These are phyloP conservation scores for Brachionus calyciflorus DNA, from an alignment of 1,140 invertebrate genomes.

Conservation along the genomic window DNA sequence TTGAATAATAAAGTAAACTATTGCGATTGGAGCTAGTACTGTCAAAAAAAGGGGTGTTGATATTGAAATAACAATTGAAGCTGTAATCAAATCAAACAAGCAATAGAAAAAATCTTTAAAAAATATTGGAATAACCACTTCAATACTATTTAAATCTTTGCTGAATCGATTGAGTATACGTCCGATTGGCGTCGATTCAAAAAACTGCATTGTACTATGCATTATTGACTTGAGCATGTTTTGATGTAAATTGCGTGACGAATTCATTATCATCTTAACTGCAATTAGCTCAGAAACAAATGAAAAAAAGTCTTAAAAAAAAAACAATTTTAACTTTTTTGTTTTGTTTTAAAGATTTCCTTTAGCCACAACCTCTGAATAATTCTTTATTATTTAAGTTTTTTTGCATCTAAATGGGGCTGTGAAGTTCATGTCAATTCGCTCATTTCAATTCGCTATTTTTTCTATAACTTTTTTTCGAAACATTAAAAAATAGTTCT, in stretches of 20 bases:
- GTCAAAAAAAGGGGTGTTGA: slow-evolving; percentile 80
- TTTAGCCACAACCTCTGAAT: background rate
- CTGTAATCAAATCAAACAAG: slow-evolving; percentile 73
- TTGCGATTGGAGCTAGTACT: slow-evolving; percentile 76
- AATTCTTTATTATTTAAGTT: no score
- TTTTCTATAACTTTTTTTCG: no score
- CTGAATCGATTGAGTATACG: slow-evolving; percentile 72
- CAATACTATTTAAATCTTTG: slow-evolving; percentile 63
- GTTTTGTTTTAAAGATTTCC: background rate
- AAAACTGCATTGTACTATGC: slow-evolving; percentile 71
- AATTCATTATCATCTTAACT: slow-evolving; percentile 26
- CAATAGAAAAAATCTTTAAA: slow-evolving; percentile 60
- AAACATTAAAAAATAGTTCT: no score
- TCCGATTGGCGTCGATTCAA: slow-evolving; percentile 74
- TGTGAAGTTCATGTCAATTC: no score
- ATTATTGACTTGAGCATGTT: slow-evolving; percentile 59
- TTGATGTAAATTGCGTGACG: slow-evolving; percentile 11
- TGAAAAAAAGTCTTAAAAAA: background rate
- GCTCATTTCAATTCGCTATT: no score
- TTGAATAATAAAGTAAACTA: slow-evolving; percentile 82
- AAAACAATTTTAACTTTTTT: no score
- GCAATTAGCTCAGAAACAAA: background rate
- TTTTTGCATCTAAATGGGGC: no score
- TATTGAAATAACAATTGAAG: slow-evolving; percentile 81
- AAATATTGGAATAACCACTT: slow-evolving; percentile 63